These are phyloP conservation scores for sheep (Ovis aries) DNA, from an alignment of 2,113 vertebrate genomes.

Conservation along the genomic window DNA sequence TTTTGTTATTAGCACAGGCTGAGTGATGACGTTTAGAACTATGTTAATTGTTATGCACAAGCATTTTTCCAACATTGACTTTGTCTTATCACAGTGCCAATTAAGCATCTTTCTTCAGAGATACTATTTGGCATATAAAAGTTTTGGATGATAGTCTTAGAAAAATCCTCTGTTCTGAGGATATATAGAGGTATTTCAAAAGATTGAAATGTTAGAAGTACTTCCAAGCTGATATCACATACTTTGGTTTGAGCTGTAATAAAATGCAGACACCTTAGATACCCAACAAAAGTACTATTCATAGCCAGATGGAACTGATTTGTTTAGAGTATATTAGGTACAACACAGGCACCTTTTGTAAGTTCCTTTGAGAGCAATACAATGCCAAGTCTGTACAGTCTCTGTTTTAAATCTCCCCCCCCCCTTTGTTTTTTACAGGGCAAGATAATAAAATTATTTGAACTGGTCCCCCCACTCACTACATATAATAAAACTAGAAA, in stretches of 20 bases:
- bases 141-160: background rate
- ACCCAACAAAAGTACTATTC: background rate
- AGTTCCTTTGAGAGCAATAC: background rate
- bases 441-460: background rate
- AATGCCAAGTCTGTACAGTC: background rate
- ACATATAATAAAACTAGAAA: conserved; percentile 13
- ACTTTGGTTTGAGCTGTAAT: background rate
- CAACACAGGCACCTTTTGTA: background rate
- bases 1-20: conserved; percentile 65
- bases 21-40: conserved; percentile 61
- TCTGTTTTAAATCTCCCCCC: background rate
- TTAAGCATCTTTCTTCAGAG: background rate
- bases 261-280: conserved; percentile 3
- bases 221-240: background rate
- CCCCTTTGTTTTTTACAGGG: background rate
- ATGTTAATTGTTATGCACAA: background rate
- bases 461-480: background rate
- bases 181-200: background rate
- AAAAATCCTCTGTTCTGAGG: background rate
- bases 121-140: background rate
- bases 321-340: background rate
- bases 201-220: background rate
- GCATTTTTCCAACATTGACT: background rate
- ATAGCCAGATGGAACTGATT: background rate
- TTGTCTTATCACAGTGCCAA: background rate